These are phyloP conservation scores for Nymphicus hollandicus DNA, from an alignment of 2,113 vertebrate species.

Conservation along the genomic window DNA sequence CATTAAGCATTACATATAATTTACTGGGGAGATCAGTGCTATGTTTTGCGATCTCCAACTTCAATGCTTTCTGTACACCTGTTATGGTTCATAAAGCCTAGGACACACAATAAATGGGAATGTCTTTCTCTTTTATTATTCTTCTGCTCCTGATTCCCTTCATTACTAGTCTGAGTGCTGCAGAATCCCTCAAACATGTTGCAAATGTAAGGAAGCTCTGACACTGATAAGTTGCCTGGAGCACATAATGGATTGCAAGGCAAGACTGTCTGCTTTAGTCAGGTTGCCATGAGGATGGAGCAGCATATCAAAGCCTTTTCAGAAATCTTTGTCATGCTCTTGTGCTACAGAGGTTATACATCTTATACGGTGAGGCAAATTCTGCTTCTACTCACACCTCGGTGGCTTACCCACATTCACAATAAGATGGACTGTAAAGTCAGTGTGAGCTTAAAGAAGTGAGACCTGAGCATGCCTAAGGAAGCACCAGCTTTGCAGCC, in stretches of 20 bases:
- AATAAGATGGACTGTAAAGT: background rate
- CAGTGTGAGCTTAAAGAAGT: background rate
- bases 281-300: background rate
- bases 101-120: background rate
- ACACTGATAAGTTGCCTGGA: background rate
- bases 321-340: background rate
- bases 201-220: background rate
- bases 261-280: background rate
- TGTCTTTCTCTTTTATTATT: background rate
- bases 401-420: background rate
- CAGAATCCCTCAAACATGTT: background rate
- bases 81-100: background rate
- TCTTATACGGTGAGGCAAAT: background rate
- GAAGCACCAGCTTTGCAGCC: background rate
- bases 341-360: background rate
- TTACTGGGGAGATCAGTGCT: background rate
- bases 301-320: background rate
- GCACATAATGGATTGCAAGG: background rate
- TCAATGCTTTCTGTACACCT: fast-evolving
- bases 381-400: background rate
- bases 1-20: background rate
- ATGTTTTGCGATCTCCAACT: background rate
- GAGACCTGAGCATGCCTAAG: background rate
- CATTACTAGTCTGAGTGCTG: background rate
- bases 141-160: background rate